phyloP scores from a whole-genome alignment of 2,113 vertebrate species.

The Eupsittula cactorum region DNA sequence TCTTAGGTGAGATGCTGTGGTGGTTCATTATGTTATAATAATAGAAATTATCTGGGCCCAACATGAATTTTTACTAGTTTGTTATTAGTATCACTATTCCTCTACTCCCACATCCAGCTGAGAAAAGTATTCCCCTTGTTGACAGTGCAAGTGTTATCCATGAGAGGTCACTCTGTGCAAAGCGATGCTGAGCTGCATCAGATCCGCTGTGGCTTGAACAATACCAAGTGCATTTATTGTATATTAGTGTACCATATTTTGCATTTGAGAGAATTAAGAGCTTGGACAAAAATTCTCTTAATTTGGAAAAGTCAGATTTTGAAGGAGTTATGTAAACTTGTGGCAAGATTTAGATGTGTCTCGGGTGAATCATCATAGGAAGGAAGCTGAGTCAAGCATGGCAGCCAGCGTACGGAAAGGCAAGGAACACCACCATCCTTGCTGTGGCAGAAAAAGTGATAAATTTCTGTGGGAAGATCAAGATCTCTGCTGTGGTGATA shows the following conservation, averaged over 20 bases:
- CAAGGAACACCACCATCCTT: neutral
- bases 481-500: neutral
- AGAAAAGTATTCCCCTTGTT: neutral
- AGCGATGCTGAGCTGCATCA: neutral
- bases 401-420: neutral
- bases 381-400: neutral
- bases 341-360: neutral
- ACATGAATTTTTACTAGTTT: neutral
- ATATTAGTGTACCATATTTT: neutral
- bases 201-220: rapidly evolving
- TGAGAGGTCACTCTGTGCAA: neutral
- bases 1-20: neutral
- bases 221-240: neutral
- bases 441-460: neutral
- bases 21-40: rapidly evolving
- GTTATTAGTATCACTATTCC: neutral
- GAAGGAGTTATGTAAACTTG: neutral
- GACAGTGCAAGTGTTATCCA: neutral
- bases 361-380: neutral
- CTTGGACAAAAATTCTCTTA: neutral
- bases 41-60: neutral
- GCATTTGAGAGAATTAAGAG: neutral
- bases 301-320: neutral
- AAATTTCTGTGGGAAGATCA: neutral
- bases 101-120: neutral